These are phyloP conservation scores for Mastacembelus armatus DNA, from an alignment of 2,797 vertebrate species.

Conservation along the genomic window DNA sequence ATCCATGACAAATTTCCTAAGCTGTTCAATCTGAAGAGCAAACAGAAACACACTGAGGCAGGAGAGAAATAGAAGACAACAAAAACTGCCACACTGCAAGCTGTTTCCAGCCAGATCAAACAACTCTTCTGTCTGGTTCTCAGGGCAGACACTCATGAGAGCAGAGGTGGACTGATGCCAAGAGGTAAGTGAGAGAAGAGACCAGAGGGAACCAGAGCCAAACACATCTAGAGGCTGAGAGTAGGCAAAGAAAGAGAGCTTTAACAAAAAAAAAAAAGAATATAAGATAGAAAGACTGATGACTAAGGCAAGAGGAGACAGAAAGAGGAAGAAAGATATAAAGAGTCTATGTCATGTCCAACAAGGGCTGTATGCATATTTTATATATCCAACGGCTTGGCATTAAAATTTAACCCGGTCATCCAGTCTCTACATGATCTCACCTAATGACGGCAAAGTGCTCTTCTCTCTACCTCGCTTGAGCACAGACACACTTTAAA, in stretches of 20 bases:
- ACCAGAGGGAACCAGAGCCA: slow-evolving; percentile 50
- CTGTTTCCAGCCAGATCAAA: slow-evolving; percentile 48
- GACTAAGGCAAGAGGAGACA: slow-evolving; percentile 16
- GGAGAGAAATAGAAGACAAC: slow-evolving; percentile 27
- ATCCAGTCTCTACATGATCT: slow-evolving; percentile 76
- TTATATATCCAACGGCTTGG: slow-evolving; percentile 73
- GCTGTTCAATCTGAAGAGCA: slow-evolving; percentile 60
- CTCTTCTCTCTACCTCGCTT: slow-evolving; percentile 51
- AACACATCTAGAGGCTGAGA: slow-evolving; percentile 39
- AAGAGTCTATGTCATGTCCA: slow-evolving; percentile 75
- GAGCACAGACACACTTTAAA: slow-evolving; percentile 56
- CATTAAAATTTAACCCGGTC: slow-evolving; percentile 79
- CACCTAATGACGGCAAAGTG: slow-evolving; percentile 79
- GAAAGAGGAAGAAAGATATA: slow-evolving; percentile 39
- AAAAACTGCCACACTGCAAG: slow-evolving; percentile 29
- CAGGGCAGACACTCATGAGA: slow-evolving; percentile 45
- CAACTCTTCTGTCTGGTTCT: slow-evolving; percentile 52
- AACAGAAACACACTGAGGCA: slow-evolving; percentile 47
- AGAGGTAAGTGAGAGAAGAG: slow-evolving; percentile 38
- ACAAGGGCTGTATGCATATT: slow-evolving; percentile 77
- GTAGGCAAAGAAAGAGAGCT: slow-evolving; percentile 30
- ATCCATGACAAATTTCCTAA: slow-evolving; percentile 52
- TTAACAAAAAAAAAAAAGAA: slow-evolving; percentile 22
- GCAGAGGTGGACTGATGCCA: slow-evolving; percentile 43
- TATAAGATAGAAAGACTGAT: slow-evolving; percentile 36